A percentile compares a stretch with the other conserved stretches of the same genome.
phyloP scores from a whole-genome alignment of 2,113 vertebrate genomes.

The Chloroceryle aenea region DNA sequence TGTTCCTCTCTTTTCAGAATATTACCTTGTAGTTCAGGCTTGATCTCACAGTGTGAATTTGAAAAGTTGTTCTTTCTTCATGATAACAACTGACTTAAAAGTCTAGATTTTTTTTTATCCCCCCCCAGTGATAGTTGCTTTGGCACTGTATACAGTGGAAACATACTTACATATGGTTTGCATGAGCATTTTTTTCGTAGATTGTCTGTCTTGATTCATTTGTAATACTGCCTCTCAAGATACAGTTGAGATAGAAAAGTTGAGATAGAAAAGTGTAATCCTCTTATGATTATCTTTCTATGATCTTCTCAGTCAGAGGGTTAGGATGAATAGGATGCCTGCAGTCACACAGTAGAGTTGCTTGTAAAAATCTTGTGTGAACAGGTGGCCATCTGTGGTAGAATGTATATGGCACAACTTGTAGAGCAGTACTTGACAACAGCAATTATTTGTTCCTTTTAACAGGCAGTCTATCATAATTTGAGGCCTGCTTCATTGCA shows the following conservation, averaged over 20 bases:
- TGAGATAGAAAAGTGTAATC: background rate
- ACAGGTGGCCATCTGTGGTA: background rate
- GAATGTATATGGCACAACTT: background rate
- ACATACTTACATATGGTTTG: background rate
- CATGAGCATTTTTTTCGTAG: background rate
- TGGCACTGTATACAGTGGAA: background rate
- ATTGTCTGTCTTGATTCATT: background rate
- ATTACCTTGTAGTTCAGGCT: background rate
- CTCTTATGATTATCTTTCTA: background rate
- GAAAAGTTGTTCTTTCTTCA: background rate
- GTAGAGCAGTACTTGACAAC: background rate
- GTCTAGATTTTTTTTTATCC: background rate
- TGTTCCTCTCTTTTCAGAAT: background rate
- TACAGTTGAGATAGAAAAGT: background rate
- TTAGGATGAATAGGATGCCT: background rate
- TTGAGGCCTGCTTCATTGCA: slow-evolving; percentile 86
- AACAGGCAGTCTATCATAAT: slow-evolving; percentile 91
- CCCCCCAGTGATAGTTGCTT: background rate
- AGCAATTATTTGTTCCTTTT: background rate
- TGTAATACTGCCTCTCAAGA: background rate
- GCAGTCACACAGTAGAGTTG: background rate
- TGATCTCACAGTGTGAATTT: background rate
- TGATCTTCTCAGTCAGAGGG: background rate
- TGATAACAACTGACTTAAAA: background rate
- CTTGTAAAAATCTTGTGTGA: background rate